Conservation (phyloP, 2,113 vertebrate genomes). For the Pitta sordida region DNA sequence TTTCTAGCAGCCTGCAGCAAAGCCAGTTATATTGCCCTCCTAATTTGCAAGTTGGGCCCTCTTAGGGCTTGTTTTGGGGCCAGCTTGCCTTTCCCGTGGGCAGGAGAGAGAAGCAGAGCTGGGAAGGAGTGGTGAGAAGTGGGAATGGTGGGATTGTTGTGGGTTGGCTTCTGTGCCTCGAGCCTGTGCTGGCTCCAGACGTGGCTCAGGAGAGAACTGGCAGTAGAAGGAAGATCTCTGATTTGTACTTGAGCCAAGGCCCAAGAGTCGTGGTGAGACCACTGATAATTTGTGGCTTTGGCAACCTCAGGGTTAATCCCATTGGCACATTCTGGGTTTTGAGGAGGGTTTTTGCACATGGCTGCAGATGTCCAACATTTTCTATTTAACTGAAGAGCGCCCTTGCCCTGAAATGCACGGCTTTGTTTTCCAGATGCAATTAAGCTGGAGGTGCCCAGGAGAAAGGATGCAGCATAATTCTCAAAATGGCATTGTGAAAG, state of each 20-base stretch:
- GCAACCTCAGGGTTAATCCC: background rate
- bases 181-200: background rate
- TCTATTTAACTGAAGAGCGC: fast-evolving
- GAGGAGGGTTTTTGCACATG: background rate
- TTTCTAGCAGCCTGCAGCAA: constrained; percentile 36
- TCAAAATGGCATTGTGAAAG: background rate
- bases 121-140: background rate
- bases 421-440: background rate
- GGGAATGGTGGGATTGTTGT: background rate
- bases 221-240: background rate
- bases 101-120: background rate
- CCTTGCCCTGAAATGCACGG: background rate
- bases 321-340: fast-evolving
- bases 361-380: background rate
- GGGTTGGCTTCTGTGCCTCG: background rate
- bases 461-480: background rate
- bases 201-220: background rate
- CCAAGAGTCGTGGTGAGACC: background rate
- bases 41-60: constrained; percentile 21
- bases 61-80: constrained; percentile 11
- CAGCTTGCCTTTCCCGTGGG: background rate
- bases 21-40: constrained; percentile 11
- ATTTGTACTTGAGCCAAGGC: background rate
- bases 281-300: background rate
- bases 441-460: background rate